Evolutionary conservation across 2,888 invertebrate genomes (phyloP).

Genomic region (Oligia fasciuncula): DNA sequence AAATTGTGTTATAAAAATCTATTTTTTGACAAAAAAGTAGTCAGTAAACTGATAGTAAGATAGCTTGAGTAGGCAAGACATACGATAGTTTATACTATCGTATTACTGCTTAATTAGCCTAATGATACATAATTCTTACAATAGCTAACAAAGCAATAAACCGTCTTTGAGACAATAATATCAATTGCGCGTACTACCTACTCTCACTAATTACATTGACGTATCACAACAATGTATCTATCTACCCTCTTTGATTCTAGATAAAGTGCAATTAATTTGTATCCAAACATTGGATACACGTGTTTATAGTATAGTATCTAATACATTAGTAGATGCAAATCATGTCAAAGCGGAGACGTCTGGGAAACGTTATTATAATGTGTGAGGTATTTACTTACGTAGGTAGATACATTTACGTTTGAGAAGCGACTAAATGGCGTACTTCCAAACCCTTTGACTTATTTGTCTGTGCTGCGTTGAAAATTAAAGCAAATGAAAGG

Average conservation of each 20-base stretch:
- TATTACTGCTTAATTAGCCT: background rate
- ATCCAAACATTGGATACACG: conserved; percentile 8
- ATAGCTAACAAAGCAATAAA: conserved; percentile 11
- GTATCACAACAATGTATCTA: conserved; percentile 17
- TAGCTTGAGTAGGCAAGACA: background rate
- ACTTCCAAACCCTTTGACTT: conserved; percentile 67
- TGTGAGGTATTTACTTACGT: conserved; percentile 42
- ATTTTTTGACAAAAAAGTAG: no score
- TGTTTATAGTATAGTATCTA: conserved; percentile 41
- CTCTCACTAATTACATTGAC: conserved; percentile 31
- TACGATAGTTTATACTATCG: background rate
- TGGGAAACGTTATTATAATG: conserved; percentile 64
- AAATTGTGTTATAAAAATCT: no score
- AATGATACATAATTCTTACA: conserved; percentile 9
- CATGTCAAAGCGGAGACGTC: conserved; percentile 72
- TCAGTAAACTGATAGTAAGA: background rate
- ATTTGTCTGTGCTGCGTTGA: conserved; percentile 63
- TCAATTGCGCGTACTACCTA: conserved; percentile 11
- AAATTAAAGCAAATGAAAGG: conserved; percentile 66
- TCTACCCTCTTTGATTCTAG: conserved; percentile 49
- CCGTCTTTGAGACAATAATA: conserved; percentile 27
- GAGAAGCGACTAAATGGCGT: conserved; percentile 68
- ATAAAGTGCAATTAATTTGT: conserved; percentile 68
- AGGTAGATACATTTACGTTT: conserved; percentile 55
- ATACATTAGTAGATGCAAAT: conserved; percentile 77